These are phyloP conservation scores for Corythaeola cristata DNA, from an alignment of 2,113 vertebrate species.

Conservation along the genomic window DNA sequence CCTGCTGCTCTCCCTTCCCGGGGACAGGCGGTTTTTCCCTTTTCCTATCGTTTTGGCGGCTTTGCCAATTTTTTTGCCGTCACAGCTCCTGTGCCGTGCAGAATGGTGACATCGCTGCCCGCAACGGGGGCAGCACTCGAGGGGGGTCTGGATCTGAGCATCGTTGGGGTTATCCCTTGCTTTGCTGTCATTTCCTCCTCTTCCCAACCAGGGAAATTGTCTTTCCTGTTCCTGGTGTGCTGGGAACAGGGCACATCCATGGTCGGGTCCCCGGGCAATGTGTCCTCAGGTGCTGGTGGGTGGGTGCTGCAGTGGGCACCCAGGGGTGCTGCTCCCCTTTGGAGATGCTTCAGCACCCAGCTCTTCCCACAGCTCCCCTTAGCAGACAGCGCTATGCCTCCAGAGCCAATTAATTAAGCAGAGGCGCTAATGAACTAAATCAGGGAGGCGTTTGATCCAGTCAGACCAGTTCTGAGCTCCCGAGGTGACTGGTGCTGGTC, in stretches of 20 bases:
- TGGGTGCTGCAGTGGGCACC: not conserved
- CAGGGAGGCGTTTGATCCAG: not conserved
- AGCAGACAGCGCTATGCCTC: not conserved
- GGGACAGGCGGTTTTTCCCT: not conserved
- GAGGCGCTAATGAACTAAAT: not conserved
- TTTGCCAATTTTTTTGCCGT: not conserved
- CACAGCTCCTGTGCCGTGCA: rapidly evolving
- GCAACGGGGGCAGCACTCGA: not conserved
- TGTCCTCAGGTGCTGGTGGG: not conserved
- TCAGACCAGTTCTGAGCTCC: not conserved
- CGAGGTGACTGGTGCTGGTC: not conserved
- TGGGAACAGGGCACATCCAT: rapidly evolving
- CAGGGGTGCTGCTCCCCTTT: not conserved
- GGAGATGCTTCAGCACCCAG: not conserved
- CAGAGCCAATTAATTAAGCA: not conserved
- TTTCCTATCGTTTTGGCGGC: not conserved
- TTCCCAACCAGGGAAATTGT: not conserved
- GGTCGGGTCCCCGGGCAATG: not conserved
- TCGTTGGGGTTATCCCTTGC: rapidly evolving
- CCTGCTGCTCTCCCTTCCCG: not conserved
- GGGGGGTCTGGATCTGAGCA: not conserved
- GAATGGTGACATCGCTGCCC: not conserved
- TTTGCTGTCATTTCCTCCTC: rapidly evolving
- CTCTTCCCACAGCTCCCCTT: not conserved
- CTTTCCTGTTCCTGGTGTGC: not conserved